These are phyloP conservation scores for Bubo bubo DNA, from an alignment of 2,113 vertebrate genomes.

Conservation along the genomic window DNA sequence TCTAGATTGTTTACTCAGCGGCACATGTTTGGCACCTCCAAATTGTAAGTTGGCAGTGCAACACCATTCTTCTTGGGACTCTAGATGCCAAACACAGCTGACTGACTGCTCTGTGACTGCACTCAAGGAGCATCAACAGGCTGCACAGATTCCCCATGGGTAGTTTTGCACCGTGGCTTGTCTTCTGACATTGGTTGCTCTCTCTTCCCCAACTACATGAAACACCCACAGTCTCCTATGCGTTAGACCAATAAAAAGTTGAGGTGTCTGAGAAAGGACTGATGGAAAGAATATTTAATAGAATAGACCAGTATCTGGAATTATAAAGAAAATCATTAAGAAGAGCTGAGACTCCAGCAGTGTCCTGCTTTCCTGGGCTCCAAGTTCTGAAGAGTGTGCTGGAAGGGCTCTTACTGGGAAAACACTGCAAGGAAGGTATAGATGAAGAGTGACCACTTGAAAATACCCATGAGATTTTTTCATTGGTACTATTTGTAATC, in stretches of 20 bases:
- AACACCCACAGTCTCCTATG: background rate
- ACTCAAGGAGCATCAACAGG: background rate
- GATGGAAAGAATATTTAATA: background rate
- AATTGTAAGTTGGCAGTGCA: background rate
- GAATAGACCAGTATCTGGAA: background rate
- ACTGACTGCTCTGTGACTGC: background rate
- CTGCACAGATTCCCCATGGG: background rate
- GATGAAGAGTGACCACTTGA: background rate
- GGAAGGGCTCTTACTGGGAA: background rate
- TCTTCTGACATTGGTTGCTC: background rate
- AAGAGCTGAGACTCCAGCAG: background rate
- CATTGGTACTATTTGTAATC: background rate
- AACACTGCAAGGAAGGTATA: background rate
- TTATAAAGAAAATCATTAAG: background rate
- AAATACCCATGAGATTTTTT: background rate
- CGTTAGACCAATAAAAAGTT: background rate
- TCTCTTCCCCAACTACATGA: background rate
- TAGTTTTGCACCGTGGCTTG: background rate
- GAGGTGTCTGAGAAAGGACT: background rate
- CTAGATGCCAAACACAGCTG: background rate
- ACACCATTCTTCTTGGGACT: background rate
- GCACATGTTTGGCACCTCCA: background rate
- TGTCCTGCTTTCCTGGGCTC: background rate
- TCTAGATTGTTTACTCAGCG: background rate
- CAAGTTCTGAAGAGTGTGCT: background rate